Evolutionary conservation across 2,113 vertebrate genomes (phyloP).

Genomic region (Dermatemys mawii): DNA sequence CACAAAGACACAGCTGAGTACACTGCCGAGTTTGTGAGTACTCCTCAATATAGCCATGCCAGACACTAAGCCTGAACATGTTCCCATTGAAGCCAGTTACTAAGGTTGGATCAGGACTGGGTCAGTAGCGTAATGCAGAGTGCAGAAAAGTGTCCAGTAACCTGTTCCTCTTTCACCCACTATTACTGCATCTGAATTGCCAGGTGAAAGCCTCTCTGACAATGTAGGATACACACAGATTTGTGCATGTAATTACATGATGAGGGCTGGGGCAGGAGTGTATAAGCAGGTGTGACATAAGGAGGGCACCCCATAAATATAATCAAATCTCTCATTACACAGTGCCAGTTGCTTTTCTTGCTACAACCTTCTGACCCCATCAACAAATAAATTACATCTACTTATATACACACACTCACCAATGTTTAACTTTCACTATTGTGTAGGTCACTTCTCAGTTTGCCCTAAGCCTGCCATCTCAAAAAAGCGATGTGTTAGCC

Average conservation of each 20-base stretch:
- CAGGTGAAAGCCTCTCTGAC: not conserved
- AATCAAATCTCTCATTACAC: not conserved
- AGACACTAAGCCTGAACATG: not conserved
- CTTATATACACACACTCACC: not conserved
- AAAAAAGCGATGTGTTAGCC: not conserved
- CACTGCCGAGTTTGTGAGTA: not conserved
- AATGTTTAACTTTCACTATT: fast-evolving
- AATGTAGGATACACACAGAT: not conserved
- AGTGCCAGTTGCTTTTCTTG: not conserved
- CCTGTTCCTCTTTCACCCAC: not conserved
- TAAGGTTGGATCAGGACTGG: not conserved
- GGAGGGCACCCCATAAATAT: not conserved
- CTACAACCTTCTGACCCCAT: not conserved
- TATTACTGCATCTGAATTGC: not conserved
- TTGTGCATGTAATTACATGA: not conserved
- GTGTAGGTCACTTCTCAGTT: not conserved
- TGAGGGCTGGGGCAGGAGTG: not conserved
- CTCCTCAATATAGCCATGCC: constrained; percentile 13
- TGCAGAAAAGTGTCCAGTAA: not conserved
- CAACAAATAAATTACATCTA: not conserved
- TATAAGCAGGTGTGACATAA: not conserved
- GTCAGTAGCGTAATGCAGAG: not conserved
- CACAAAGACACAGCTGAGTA: not conserved
- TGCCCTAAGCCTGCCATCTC: not conserved
- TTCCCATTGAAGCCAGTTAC: not conserved